Base-by-base conservation (phyloP, 2,888 invertebrate species). In the Polymixis lichenea region DNA sequence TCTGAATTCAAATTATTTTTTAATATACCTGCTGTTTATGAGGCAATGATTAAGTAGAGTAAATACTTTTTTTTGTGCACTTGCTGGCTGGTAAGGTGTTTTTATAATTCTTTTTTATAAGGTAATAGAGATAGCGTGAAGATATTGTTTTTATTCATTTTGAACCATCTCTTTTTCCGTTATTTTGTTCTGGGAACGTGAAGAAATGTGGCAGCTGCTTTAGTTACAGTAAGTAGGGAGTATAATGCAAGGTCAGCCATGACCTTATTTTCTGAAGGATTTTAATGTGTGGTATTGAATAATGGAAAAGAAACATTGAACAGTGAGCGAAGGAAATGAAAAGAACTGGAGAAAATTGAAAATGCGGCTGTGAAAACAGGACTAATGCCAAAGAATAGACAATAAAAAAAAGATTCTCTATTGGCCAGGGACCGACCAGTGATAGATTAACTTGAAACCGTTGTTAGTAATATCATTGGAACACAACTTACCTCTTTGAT, bases 1-100 rank as follows among this genome's bases (percentile, higher is more conserved):
- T 75, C 56, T 11, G 49, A 71, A 78, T 53, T 74, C 67, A 84
- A 87, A 87, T 88, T 84, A 79, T 82, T 76, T 84, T 84, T 88
- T 84, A 87, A 88, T 86, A 72, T 72, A 67, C 78, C 68, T 38
- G 76, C 58, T 60, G 61, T 73, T 87, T 75, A 80, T 73, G 78
- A 71, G 68, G 43, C 67, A 76, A 74, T 77, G 75, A 75, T 86
- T 70, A 75, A 86, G 86, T 75, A 68, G 72, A 74, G 49, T 77
- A 82, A 58, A 67, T 66, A 49, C 58, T 77, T 72, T 69, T n/a
- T 70, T 70, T 55, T 22, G 49, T 51, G 0, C 51, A 69, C 19
- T 58, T 61, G 53, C 49, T 71, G 60, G 65, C 60, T 72, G 67
- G 53, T 56, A n/a, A 62, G 22, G 15, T 53, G 28, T 28, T 32